Evolutionary conservation across 2,797 vertebrate genomes (phyloP).

Genomic region (Melopsittacus undulatus): DNA sequence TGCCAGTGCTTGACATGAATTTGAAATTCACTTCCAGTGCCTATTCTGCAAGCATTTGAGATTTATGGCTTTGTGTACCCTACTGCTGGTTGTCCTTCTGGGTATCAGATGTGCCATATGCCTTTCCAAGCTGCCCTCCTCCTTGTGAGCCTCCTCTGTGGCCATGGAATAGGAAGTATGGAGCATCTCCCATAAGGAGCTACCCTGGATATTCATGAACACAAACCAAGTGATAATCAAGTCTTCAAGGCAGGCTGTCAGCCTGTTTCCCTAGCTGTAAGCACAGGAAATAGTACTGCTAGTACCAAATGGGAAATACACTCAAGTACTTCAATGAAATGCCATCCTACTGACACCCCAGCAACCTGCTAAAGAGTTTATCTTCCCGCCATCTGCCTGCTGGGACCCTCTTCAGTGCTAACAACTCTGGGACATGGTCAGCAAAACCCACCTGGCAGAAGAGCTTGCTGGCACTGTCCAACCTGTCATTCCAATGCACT

Average conservation of each 20-base stretch:
- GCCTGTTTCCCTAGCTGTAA: background rate
- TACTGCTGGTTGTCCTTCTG: background rate
- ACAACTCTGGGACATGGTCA: background rate
- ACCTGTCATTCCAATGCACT: background rate
- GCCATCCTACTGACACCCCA: background rate
- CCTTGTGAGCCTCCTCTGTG: background rate
- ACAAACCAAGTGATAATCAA: background rate
- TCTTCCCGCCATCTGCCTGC: background rate
- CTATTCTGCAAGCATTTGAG: background rate
- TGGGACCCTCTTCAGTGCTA: rapidly evolving
- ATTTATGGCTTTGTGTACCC: background rate
- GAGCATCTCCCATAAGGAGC: background rate
- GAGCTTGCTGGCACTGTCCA: background rate
- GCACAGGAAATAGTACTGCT: background rate
- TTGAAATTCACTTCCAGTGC: background rate
- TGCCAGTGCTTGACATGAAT: background rate
- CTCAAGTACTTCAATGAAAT: background rate
- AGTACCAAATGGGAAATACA: background rate
- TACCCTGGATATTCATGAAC: background rate
- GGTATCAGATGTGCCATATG: background rate
- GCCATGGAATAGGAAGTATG: rapidly evolving
- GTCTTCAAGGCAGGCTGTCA: background rate
- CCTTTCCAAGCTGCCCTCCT: background rate
- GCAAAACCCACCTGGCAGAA: background rate
- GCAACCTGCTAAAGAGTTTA: background rate